Percentiles rank a stretch among this genome's conserved stretches.
These are phyloP conservation scores for Psittacula cyanocephala DNA, from an alignment of 2,113 vertebrate genomes.

Conservation along the genomic window DNA sequence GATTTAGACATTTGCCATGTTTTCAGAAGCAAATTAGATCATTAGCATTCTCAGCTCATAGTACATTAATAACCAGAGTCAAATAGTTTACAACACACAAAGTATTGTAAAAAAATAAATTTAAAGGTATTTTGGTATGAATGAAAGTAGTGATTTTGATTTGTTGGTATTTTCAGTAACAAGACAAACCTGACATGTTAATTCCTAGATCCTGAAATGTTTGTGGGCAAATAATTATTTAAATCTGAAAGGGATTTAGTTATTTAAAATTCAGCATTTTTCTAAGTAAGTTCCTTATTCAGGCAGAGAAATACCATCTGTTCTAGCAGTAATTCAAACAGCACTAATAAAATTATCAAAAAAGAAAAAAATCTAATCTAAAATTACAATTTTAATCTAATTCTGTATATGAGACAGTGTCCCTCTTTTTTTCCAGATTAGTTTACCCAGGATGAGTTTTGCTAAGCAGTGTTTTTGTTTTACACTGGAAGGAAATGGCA, in stretches of 20 bases:
- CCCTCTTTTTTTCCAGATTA: neutral
- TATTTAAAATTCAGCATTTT: neutral
- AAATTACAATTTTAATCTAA: neutral
- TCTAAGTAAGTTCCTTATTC: neutral
- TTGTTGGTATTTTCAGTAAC: neutral
- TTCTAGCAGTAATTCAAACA: neutral
- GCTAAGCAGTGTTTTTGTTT: neutral
- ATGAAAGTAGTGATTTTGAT: neutral
- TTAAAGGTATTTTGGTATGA: neutral
- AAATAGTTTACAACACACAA: neutral
- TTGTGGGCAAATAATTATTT: neutral
- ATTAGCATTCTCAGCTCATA: neutral
- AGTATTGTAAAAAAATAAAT: neutral
- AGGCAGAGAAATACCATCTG: neutral
- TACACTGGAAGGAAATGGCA: neutral
- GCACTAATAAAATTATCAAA: neutral
- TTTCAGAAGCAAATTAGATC: constrained; percentile 18
- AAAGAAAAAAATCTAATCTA: neutral
- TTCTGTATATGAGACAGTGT: neutral
- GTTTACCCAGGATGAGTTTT: neutral
- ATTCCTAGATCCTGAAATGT: neutral
- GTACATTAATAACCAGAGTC: neutral
- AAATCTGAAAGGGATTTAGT: neutral
- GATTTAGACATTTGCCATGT: neutral
- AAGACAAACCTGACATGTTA: neutral